A percentile compares a stretch with the other conserved stretches of the same genome.
These are phyloP conservation scores for Lutjanus erythropterus DNA, from an alignment of 2,113 vertebrate genomes.

Conservation along the genomic window DNA sequence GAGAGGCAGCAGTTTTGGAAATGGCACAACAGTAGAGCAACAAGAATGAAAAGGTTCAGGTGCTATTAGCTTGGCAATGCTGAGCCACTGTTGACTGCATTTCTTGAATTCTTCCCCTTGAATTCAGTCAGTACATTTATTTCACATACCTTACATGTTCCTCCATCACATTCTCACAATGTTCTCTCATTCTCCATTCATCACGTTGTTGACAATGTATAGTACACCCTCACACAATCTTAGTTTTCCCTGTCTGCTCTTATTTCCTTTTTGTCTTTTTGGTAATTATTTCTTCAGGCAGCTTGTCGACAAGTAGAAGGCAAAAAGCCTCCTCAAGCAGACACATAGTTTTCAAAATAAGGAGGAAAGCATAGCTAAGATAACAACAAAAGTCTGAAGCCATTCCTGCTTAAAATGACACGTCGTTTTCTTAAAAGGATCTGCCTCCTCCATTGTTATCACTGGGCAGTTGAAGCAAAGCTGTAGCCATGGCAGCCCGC, in stretches of 20 bases:
- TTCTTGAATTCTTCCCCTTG: slow-evolving; percentile 3
- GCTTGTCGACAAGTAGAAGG: not conserved
- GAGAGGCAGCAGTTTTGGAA: slow-evolving; percentile 35
- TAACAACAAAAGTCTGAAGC: slow-evolving; percentile 8
- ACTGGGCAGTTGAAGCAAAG: slow-evolving; percentile 10
- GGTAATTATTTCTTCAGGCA: not conserved
- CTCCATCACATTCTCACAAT: slow-evolving; percentile 23
- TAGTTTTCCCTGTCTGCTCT: not conserved
- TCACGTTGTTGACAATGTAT: slow-evolving; percentile 6
- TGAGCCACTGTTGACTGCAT: not conserved
- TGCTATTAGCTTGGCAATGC: slow-evolving; percentile 14
- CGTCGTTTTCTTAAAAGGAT: slow-evolving; percentile 13
- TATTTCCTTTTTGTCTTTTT: slow-evolving; percentile 11
- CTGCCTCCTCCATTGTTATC: slow-evolving; percentile 7
- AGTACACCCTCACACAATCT: not conserved
- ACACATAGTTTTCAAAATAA: slow-evolving; percentile 13
- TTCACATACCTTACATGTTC: not conserved
- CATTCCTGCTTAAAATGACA: not conserved
- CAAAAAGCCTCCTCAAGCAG: not conserved
- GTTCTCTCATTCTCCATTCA: slow-evolving; percentile 7
- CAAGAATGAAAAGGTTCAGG: slow-evolving; percentile 13
- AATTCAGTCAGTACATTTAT: slow-evolving; percentile 17
- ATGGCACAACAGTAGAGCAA: slow-evolving; percentile 18
- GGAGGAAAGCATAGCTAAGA: slow-evolving; percentile 4
- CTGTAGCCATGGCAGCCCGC: slow-evolving; percentile 41